Conservation (phyloP, 2,797 vertebrate genomes). For the Manis javanica region DNA sequence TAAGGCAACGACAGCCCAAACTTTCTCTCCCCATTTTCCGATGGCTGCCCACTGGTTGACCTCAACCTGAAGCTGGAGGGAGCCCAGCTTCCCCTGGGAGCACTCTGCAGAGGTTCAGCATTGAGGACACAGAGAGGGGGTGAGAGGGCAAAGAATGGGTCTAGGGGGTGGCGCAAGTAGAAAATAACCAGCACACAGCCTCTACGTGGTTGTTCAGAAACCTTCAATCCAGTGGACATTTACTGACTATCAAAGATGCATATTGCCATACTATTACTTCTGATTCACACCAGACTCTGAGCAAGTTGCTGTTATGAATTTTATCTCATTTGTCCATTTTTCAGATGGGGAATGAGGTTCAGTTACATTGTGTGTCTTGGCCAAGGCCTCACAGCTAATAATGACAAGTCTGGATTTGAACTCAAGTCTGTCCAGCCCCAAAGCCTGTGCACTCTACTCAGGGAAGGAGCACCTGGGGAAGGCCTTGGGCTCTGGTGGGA, state of each 20-base stretch:
- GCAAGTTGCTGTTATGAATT: background rate
- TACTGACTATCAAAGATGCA: background rate
- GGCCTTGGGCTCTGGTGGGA: background rate
- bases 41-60: background rate
- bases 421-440: background rate
- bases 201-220: background rate
- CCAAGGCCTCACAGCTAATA: background rate
- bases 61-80: background rate
- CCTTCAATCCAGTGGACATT: background rate
- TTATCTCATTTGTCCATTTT: constrained; percentile 2
- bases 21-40: background rate
- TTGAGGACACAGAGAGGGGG: background rate
- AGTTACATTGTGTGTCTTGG: background rate
- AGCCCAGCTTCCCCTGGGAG: background rate
- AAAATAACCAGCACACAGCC: background rate
- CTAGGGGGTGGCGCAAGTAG: background rate
- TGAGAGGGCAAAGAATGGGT: background rate
- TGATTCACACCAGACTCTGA: background rate
- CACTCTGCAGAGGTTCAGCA: background rate
- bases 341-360: background rate
- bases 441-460: background rate
- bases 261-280: background rate
- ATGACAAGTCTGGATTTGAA: background rate
- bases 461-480: background rate
- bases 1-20: background rate